Evolutionary conservation across 2,888 invertebrate species (phyloP).

Genomic region (Erebia aethiops): DNA sequence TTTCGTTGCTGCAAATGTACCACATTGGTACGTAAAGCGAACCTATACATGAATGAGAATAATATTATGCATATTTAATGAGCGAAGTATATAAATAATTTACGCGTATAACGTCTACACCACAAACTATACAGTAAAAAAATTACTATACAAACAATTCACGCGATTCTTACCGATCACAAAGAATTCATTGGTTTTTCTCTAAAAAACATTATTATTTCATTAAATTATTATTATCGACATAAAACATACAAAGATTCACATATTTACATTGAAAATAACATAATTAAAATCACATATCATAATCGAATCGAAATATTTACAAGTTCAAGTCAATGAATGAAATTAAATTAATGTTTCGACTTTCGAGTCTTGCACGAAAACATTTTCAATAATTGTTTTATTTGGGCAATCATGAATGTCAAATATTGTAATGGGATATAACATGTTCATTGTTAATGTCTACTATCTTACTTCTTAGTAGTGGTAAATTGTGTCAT

Average conservation of each 20-base stretch:
- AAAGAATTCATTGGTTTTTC: conserved; percentile 64
- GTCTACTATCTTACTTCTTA: too few species aligned
- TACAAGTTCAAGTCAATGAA: conserved; percentile 60
- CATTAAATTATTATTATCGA: conserved; percentile 53
- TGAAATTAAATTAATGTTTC: conserved; percentile 38
- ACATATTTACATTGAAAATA: conserved; percentile 74
- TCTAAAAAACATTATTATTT: conserved; percentile 55
- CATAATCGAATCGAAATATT: conserved; percentile 62
- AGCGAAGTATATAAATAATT: conserved; percentile 61
- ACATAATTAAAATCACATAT: conserved; percentile 68
- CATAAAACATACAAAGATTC: conserved; percentile 70
- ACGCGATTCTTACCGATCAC: conserved; percentile 65
- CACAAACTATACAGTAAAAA: conserved; percentile 75
- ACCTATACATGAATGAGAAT: conserved; percentile 7
- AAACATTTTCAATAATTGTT: conserved; percentile 1
- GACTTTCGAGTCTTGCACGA: background rate
- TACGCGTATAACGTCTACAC: conserved; percentile 58
- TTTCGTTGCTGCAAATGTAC: conserved; percentile 32
- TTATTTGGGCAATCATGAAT: background rate
- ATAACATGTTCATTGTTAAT: too few species aligned
- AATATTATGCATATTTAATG: conserved; percentile 46
- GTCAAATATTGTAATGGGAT: background rate
- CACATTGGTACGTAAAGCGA: conserved; percentile 15
- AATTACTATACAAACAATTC: conserved; percentile 70
- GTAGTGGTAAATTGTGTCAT: too few species aligned